These are phyloP conservation scores for Diabrotica balteata DNA, from an alignment of 2,888 invertebrate species.

Conservation along the genomic window DNA sequence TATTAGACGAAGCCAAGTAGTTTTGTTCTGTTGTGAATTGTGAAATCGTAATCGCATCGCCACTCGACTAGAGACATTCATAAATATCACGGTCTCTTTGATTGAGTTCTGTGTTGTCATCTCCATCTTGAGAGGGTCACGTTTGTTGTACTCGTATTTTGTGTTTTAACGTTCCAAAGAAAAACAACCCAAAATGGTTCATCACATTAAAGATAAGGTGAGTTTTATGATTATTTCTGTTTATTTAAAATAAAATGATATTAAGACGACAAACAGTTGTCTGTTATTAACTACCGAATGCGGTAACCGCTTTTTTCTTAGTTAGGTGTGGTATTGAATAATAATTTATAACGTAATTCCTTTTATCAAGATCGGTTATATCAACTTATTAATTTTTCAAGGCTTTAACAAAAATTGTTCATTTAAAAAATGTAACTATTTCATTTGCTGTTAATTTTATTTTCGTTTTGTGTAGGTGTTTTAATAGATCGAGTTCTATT, in stretches of 20 bases:
- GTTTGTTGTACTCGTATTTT: background rate
- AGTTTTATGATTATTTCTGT: conserved; percentile 21
- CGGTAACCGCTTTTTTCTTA: background rate
- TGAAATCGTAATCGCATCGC: background rate
- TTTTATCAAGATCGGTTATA: too few relatives aligned
- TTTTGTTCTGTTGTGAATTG: too few relatives aligned
- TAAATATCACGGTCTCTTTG: conserved; percentile 5
- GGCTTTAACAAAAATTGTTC: too few relatives aligned
- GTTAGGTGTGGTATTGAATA: conserved; percentile 12
- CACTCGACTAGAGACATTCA: background rate
- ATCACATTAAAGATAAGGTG: conserved; percentile 65
- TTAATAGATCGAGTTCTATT: too few relatives aligned
- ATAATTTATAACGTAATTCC: background rate
- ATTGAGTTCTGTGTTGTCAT: conserved; percentile 5
- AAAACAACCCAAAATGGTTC: conserved; percentile 53
- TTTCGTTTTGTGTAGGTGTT: too few relatives aligned
- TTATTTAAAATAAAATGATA: too few relatives aligned
- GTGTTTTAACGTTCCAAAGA: conserved; percentile 7
- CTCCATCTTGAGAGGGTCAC: conserved; percentile 5
- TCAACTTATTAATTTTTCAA: too few relatives aligned
- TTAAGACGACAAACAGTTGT: too few relatives aligned
- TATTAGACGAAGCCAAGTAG: too few relatives aligned
- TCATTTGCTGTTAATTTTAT: too few relatives aligned
- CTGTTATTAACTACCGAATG: background rate
- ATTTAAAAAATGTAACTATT: too few relatives aligned